phyloP scores from a whole-genome alignment of 2,113 vertebrate genomes.

The Prionailurus bengalensis region DNA sequence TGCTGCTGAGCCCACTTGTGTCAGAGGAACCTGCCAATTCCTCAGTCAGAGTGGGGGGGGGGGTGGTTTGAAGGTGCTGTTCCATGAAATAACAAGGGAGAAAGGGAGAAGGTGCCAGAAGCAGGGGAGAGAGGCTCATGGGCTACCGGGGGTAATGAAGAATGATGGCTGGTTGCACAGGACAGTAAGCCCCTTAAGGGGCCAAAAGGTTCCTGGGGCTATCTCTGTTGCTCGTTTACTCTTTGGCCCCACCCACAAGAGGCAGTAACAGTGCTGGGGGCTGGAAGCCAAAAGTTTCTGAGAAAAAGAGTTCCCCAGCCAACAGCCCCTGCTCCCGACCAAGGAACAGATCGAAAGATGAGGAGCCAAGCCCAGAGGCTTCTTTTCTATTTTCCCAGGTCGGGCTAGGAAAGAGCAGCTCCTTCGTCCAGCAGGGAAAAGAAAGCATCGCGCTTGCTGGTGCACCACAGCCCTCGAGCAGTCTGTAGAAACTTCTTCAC shows the following conservation, averaged over 20 bases:
- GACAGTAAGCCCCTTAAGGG: neutral
- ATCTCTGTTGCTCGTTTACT: slow-evolving; percentile 7
- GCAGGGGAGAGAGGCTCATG: neutral
- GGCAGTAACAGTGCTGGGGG: neutral
- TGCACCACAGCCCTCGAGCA: neutral
- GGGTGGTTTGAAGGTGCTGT: slow-evolving; percentile 55
- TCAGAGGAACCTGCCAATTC: slow-evolving; percentile 65
- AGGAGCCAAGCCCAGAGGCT: neutral
- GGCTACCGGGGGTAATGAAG: slow-evolving; percentile 17
- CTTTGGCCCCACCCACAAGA: neutral
- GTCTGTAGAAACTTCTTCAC: neutral
- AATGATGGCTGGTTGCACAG: neutral
- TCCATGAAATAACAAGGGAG: slow-evolving; percentile 63
- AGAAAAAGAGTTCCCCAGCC: slow-evolving; percentile 22
- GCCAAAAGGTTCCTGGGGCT: neutral
- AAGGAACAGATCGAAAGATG: neutral
- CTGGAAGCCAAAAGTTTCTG: neutral
- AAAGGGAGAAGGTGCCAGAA: neutral
- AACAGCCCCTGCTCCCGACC: neutral
- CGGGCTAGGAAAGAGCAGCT: neutral
- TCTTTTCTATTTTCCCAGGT: slow-evolving; percentile 45
- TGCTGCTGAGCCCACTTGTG: slow-evolving; percentile 39
- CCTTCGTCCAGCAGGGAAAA: neutral
- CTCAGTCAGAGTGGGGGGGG: slow-evolving; percentile 33
- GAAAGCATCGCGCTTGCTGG: neutral